Evolutionary conservation across 2,888 invertebrate genomes (phyloP).

Genomic region (Drosophila melanocephala): DNA sequence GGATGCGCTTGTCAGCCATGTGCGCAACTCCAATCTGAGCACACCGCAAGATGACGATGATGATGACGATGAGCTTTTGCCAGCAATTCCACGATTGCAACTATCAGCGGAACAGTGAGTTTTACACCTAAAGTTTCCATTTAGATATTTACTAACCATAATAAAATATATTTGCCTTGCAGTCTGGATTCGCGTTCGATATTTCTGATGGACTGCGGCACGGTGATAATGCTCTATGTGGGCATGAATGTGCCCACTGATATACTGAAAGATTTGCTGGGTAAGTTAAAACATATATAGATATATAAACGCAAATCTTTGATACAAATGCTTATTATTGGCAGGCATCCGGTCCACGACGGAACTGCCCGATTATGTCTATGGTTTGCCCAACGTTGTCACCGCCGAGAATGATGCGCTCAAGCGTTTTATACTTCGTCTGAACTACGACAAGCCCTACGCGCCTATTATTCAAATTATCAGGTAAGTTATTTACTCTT

Average conservation of each 20-base stretch:
- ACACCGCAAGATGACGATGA: conserved; percentile 74
- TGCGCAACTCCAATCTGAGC: conserved; percentile 78
- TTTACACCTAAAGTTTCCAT: background rate
- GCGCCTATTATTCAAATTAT: conserved; percentile 92
- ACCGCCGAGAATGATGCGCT: conserved; percentile 91
- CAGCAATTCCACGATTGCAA: conserved; percentile 92
- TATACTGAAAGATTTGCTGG: conserved; percentile 91
- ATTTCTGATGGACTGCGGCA: conserved; percentile 96
- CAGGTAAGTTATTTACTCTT: conserved; percentile 87
- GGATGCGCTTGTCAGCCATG: conserved; percentile 89
- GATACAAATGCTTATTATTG: background rate
- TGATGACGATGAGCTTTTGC: conserved; percentile 84
- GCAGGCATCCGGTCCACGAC: conserved; percentile 90
- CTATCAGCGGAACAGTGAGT: conserved; percentile 91
- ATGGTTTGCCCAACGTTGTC: conserved; percentile 91
- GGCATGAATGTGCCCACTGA: conserved; percentile 91
- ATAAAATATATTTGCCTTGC: conserved; percentile 1
- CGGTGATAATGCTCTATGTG: conserved; percentile 92
- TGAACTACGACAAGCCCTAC: conserved; percentile 94
- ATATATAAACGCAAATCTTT: background rate
- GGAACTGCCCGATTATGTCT: conserved; percentile 92
- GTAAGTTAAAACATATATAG: conserved; percentile 60
- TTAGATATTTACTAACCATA: background rate
- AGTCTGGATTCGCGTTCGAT: conserved; percentile 94
- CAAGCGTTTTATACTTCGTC: conserved; percentile 91